Evolutionary conservation across 2,113 vertebrate genomes (phyloP).

Genomic region (Catharus minimus): DNA sequence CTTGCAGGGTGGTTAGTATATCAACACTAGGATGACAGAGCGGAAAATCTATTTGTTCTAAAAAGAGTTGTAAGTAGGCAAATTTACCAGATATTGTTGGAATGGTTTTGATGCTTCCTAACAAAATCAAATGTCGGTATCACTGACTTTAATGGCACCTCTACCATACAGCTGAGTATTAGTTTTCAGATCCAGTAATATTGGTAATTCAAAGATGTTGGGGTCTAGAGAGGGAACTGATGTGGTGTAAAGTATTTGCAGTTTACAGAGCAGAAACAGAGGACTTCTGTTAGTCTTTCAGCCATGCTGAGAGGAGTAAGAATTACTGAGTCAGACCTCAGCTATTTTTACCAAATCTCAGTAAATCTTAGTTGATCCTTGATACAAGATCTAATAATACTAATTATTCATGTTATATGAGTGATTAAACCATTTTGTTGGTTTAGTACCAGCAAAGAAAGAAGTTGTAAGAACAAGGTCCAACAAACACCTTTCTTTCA

Average conservation of each 20-base stretch:
- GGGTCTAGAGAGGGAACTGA: neutral
- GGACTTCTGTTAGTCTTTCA: neutral
- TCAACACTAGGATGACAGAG: neutral
- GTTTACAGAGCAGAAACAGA: neutral
- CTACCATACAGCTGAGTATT: neutral
- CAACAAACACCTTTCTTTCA: slow-evolving; percentile 13
- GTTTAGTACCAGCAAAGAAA: neutral
- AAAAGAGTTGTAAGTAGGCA: neutral
- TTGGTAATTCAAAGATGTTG: neutral
- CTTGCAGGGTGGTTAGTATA: neutral
- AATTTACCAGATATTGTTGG: neutral
- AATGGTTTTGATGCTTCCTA: neutral
- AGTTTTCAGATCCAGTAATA: neutral
- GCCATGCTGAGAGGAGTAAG: neutral
- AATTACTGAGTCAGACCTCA: neutral
- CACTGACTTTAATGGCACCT: neutral
- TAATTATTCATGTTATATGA: neutral
- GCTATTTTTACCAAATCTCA: slow-evolving; percentile 8
- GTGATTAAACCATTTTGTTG: neutral
- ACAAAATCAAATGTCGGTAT: neutral
- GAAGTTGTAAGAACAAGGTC: neutral
- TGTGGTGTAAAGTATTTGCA: neutral
- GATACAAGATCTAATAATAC: neutral
- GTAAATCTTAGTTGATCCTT: neutral
- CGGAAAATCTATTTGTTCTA: neutral